Evolutionary conservation across 1,140 invertebrate species (phyloP).

Genomic region (Heliconius hewitsoni): DNA sequence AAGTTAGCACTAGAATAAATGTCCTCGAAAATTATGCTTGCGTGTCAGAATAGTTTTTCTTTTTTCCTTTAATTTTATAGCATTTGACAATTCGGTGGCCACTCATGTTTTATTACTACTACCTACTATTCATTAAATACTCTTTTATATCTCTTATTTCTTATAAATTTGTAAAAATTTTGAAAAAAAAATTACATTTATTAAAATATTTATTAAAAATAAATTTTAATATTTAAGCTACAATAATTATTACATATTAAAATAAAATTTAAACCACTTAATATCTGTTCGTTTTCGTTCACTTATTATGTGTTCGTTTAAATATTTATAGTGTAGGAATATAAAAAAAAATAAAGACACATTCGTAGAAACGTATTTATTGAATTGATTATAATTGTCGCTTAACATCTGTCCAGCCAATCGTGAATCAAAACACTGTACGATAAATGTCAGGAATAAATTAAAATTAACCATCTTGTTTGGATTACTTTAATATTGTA

Average conservation of each 20-base stretch:
- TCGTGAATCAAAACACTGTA: background rate
- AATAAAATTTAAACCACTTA: no score
- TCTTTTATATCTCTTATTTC: background rate
- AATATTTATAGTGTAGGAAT: background rate
- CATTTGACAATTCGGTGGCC: background rate
- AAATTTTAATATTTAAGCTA: no score
- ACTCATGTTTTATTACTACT: background rate
- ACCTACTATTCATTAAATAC: background rate
- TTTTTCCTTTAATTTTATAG: background rate
- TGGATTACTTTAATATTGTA: slow-evolving; percentile 40
- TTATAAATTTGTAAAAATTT: background rate
- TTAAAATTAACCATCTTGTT: slow-evolving; percentile 25
- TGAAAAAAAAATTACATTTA: no score
- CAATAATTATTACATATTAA: no score
- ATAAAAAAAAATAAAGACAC: slow-evolving; percentile 11
- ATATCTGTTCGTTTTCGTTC: no score
- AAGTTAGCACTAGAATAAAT: slow-evolving; percentile 9
- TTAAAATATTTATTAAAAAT: no score
- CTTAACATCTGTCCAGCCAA: slow-evolving; percentile 49
- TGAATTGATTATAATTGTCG: slow-evolving; percentile 48
- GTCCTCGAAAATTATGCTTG: slow-evolving; percentile 16
- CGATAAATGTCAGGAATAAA: slow-evolving; percentile 25
- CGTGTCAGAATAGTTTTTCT: background rate
- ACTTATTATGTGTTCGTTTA: no score
- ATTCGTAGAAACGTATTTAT: slow-evolving; percentile 66